These are phyloP conservation scores for Xiphorhynchus elegans DNA, from an alignment of 2,113 vertebrate species.

Conservation along the genomic window DNA sequence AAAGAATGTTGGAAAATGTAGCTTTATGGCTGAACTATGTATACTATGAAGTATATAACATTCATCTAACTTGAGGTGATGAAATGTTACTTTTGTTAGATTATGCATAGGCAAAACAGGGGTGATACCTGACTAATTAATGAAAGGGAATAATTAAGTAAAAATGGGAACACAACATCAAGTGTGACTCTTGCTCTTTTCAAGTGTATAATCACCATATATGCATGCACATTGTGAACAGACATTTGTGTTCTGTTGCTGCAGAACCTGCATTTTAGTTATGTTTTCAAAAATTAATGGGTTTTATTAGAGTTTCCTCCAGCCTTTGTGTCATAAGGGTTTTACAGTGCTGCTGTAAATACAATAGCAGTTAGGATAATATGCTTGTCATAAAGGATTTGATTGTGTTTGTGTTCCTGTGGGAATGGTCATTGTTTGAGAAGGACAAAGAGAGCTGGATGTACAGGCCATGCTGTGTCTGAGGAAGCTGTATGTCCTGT, in stretches of 20 bases:
- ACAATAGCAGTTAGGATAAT: not conserved
- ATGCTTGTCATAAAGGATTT: not conserved
- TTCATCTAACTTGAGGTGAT: not conserved
- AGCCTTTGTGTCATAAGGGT: not conserved
- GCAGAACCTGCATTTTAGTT: not conserved
- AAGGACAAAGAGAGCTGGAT: not conserved
- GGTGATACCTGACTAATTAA: not conserved
- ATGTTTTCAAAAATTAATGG: not conserved
- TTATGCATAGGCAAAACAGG: not conserved
- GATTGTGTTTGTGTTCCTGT: not conserved
- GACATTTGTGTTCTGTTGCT: not conserved
- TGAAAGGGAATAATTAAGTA: not conserved
- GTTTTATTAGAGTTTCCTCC: not conserved
- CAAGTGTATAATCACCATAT: not conserved
- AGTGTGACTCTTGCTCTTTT: not conserved
- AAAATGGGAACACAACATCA: not conserved
- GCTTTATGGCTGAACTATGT: not conserved
- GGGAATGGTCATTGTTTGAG: not conserved
- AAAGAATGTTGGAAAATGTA: not conserved
- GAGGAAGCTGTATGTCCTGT: not conserved
- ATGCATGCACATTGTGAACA: not conserved
- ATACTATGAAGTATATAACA: accelerated
- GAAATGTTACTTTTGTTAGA: not conserved
- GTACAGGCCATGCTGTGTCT: not conserved
- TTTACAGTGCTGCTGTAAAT: not conserved